Evolutionary conservation across 2,113 vertebrate species (phyloP), one percentile per base, ranked within the genome.

Genomic region (Camelus bactrianus): DNA sequence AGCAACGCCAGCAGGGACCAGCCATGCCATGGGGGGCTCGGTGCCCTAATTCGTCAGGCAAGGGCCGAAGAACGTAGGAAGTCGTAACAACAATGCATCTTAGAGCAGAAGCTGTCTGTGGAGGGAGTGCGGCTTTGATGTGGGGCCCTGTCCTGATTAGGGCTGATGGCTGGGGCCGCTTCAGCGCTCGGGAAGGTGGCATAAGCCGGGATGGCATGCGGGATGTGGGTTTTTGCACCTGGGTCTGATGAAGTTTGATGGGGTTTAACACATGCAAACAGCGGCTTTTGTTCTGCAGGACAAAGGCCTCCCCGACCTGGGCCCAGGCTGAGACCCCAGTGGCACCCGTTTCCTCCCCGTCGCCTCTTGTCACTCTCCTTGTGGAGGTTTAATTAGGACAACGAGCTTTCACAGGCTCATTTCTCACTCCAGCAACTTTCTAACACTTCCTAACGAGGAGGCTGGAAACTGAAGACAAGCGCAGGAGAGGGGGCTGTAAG

Each of bases 331-430:
- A 97, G 98, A 99, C 99, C 99, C 99, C 99, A 98, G 98, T 98
- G 97, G 98, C 98, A 98, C 99, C 72, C 98, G 98, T 99, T 99
- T 99, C 99, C 99, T 98, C 99, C 98, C 98, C 97, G 96, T 98
- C 98, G 98, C 99, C 98, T 99, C 99, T 99, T 98, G 99, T 99
- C 99, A 99, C 99, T 99, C 99, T 99, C 98, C 99, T 99, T 99
- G 99, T 99, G 98, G 99, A 98, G 99, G 99, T 99, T 99, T 99
- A 99, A 99, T 99, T 99, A 99, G 99, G 99, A 99, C 99, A 99
- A 99, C 96, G 98, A 98, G 99, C 97, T 98, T 99, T 99, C 98
- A 98, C 98, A 98, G 99, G 98, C 99, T 98, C 98, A 99, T 99
- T 99, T 99, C 98, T 99, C 99, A 99, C 99, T 99, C 98, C 99